Evolutionary conservation across 2,113 vertebrate species (phyloP).

Genomic region (Mola mola): DNA sequence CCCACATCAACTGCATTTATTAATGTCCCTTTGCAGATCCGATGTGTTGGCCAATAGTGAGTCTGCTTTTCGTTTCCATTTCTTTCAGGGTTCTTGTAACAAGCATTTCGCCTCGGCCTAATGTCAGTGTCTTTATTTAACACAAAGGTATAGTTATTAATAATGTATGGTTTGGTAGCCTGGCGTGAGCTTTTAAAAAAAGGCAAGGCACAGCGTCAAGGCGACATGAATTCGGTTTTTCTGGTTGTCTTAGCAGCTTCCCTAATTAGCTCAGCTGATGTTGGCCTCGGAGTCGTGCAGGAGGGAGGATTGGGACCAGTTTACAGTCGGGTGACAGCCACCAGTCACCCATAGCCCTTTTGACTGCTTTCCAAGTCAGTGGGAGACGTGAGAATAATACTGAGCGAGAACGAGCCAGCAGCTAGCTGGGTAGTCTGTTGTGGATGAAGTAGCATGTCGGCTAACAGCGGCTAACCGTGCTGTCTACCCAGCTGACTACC

Average conservation of each 20-base stretch:
- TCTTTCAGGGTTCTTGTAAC: background rate
- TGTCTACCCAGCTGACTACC: conserved; percentile 19
- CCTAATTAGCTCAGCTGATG: conserved; percentile 23
- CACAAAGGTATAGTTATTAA: background rate
- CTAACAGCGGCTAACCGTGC: conserved; percentile 37
- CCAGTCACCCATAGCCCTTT: conserved; percentile 27
- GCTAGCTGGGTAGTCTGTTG: conserved; percentile 26
- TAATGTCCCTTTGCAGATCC: conserved; percentile 66
- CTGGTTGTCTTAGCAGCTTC: conserved; percentile 15
- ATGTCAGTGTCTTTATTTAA: background rate
- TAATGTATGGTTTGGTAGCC: conserved; percentile 7
- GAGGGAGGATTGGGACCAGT: conserved; percentile 30
- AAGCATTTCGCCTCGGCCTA: background rate
- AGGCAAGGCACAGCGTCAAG: conserved; percentile 13
- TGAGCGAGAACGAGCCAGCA: conserved; percentile 37
- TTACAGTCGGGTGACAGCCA: conserved; percentile 17
- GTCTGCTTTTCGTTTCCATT: background rate
- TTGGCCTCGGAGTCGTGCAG: conserved; percentile 43
- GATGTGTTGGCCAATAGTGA: conserved; percentile 7
- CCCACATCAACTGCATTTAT: conserved; percentile 74
- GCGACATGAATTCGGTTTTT: conserved; percentile 5
- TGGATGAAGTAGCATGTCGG: conserved; percentile 26
- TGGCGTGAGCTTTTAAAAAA: background rate
- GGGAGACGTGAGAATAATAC: conserved; percentile 60
- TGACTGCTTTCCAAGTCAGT: conserved; percentile 27